Conservation (phyloP, 1,140 invertebrate genomes). For the Sinonovacula constricta region DNA sequence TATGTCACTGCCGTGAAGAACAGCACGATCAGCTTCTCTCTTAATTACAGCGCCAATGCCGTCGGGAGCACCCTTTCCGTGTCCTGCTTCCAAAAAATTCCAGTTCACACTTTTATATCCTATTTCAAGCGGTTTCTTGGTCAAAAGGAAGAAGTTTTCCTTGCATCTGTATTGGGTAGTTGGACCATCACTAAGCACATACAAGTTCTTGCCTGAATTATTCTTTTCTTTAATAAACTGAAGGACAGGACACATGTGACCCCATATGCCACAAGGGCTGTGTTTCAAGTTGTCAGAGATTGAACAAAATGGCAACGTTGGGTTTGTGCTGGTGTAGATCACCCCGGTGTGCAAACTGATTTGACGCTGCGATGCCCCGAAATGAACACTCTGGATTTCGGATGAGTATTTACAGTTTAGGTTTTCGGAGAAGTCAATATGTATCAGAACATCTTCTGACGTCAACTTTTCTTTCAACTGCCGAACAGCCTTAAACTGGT, state of each 20-base stretch:
- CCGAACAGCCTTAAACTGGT: background rate
- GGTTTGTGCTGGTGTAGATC: background rate
- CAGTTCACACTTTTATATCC: conserved; percentile 45
- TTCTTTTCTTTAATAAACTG: background rate
- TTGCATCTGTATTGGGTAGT: conserved; percentile 56
- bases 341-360: conserved; percentile 27
- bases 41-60: conserved; percentile 44
- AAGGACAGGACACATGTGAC: conserved; percentile 6
- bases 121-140: background rate
- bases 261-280: conserved; percentile 4
- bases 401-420: conserved; percentile 13
- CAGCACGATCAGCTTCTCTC: conserved; percentile 18
- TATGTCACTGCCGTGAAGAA: background rate
- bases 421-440: no score
- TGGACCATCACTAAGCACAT: conserved; percentile 58
- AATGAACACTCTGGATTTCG: conserved; percentile 33
- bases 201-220: background rate
- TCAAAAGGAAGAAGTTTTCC: conserved; percentile 50
- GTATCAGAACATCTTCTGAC: background rate
- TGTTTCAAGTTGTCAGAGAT: conserved; percentile 26
- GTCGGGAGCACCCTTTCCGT: conserved; percentile 53
- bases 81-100: conserved; percentile 53
- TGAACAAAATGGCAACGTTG: background rate
- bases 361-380: conserved; percentile 22
- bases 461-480: background rate